Percentiles rank a stretch among this genome's conserved stretches.
These are phyloP conservation scores for Zaprionus lachaisei DNA, from an alignment of 1,140 invertebrate genomes.

Conservation along the genomic window DNA sequence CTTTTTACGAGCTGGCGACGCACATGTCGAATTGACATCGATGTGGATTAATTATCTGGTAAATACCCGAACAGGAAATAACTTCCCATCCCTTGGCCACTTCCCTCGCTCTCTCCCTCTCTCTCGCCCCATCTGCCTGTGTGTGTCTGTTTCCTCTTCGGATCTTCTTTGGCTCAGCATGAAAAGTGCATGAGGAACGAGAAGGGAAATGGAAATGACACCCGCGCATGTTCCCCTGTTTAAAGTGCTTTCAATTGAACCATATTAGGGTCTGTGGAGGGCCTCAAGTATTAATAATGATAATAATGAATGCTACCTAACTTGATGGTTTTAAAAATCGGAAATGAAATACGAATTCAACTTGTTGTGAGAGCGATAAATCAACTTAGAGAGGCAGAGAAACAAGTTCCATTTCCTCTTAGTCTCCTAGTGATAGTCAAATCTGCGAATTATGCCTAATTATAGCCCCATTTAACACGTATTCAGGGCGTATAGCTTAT, in stretches of 20 bases:
- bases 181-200: conserved; percentile 12
- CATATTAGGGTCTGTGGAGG: background rate
- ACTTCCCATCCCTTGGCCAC: conserved; percentile 17
- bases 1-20: conserved; percentile 10
- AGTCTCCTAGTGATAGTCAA: background rate
- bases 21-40: conserved; percentile 56
- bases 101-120: background rate
- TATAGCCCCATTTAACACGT: background rate
- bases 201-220: background rate
- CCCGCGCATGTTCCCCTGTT: conserved; percentile 5
- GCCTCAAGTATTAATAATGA: background rate
- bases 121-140: background rate
- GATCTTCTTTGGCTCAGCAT: background rate
- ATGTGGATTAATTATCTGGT: conserved; percentile 55
- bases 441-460: background rate
- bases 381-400: background rate
- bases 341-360: background rate
- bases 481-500: background rate
- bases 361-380: background rate
- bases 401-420: background rate
- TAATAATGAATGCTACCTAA: background rate
- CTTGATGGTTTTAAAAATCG: background rate
- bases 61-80: conserved; percentile 45
- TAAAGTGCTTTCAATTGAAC: conserved; percentile 7
- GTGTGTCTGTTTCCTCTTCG: conserved; percentile 20